Conservation (phyloP, 2,888 invertebrate genomes). For the Myopa testacea region DNA sequence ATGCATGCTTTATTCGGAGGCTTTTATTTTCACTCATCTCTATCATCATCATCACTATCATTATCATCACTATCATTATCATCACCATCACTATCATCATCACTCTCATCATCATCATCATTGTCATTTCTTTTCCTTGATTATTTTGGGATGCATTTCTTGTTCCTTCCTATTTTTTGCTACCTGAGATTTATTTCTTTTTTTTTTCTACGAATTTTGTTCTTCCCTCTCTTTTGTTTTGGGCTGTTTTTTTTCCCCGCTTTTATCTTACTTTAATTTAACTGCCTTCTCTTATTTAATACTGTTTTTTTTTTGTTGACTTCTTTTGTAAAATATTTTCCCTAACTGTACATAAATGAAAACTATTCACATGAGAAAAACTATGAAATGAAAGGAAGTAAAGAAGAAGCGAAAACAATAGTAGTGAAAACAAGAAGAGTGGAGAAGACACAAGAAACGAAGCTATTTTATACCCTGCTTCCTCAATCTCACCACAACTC, state of each 20-base stretch:
- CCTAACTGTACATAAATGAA: slow-evolving; percentile 4
- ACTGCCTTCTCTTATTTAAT: not conserved
- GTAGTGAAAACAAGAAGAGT: not conserved
- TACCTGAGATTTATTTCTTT: not conserved
- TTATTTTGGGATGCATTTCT: not conserved
- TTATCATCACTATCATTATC: too few relatives aligned
- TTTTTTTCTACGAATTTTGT: not conserved
- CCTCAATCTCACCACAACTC: not conserved
- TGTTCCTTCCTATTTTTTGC: not conserved
- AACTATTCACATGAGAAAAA: slow-evolving; percentile 20
- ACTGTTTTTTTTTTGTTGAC: too few relatives aligned
- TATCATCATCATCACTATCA: too few relatives aligned
- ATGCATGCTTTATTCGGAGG: not conserved
- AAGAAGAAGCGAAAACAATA: not conserved
- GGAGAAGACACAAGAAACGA: not conserved
- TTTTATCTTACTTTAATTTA: not conserved
- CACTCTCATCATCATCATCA: too few relatives aligned
- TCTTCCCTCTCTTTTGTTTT: not conserved
- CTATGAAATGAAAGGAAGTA: not conserved
- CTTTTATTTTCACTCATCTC: not conserved
- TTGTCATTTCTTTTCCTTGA: too few relatives aligned
- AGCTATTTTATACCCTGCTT: not conserved
- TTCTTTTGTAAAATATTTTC: not conserved
- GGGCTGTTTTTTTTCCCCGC: not conserved
- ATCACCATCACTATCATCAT: too few relatives aligned